A percentile compares a stretch with the other conserved stretches of the same genome.
These are phyloP conservation scores for Cinara cedri DNA, from an alignment of 2,888 invertebrate species.

Conservation along the genomic window DNA sequence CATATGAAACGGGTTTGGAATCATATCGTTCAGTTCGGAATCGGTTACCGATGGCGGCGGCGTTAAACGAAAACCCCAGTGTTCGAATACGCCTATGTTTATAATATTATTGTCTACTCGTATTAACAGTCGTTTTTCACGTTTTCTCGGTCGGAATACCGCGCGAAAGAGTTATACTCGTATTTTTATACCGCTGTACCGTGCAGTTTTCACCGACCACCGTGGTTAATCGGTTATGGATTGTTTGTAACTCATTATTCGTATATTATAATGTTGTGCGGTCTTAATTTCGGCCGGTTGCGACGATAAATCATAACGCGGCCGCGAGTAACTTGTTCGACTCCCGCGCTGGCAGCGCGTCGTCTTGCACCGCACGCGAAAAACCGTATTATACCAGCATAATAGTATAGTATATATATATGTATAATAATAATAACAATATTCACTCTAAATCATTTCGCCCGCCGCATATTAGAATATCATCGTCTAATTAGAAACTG, in stretches of 20 bases:
- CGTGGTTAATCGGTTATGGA: conserved; percentile 12
- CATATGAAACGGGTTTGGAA: conserved; percentile 18
- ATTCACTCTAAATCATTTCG: conserved; percentile 1
- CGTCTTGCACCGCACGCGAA: not conserved
- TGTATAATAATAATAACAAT: too few relatives aligned
- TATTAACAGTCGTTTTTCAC: conserved; percentile 15
- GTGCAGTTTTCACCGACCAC: conserved; percentile 22
- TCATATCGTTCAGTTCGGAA: not conserved
- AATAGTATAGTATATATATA: too few relatives aligned
- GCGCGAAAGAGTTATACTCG: conserved; percentile 4
- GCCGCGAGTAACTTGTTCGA: conserved; percentile 7
- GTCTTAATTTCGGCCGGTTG: conserved; percentile 33
- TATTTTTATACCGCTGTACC: not conserved
- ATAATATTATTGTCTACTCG: too few relatives aligned
- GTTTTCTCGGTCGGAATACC: not conserved
- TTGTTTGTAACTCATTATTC: too few relatives aligned
- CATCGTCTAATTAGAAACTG: conserved; percentile 31
- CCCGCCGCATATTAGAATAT: too few relatives aligned
- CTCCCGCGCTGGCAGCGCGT: not conserved
- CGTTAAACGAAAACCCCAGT: not conserved
- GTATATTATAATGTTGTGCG: not conserved
- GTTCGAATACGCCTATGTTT: not conserved
- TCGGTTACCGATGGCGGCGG: not conserved
- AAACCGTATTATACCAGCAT: not conserved
- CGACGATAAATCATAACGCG: conserved; percentile 30